Percentiles rank a stretch among this genome's conserved stretches.
These are phyloP conservation scores for Tenodera sinensis DNA, from an alignment of 2,888 invertebrate species.

Conservation along the genomic window DNA sequence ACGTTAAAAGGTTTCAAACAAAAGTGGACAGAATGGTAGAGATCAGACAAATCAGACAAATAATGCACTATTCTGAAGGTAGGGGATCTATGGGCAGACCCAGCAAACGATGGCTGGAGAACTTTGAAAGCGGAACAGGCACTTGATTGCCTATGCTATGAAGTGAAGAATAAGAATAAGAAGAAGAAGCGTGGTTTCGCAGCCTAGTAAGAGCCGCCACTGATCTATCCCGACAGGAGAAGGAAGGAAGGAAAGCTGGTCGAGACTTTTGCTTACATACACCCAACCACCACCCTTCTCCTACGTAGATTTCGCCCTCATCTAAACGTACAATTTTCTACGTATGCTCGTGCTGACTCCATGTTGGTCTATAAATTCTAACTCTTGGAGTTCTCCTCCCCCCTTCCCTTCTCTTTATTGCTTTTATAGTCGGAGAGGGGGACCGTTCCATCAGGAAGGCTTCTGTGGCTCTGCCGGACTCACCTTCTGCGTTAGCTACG, in stretches of 20 bases:
- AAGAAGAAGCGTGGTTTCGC: too few relatives aligned
- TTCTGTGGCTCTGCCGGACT: constrained; percentile 4
- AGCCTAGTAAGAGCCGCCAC: not conserved
- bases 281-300: not conserved
- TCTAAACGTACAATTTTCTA: constrained; percentile 40
- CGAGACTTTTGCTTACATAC: not conserved
- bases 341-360: constrained; percentile 39
- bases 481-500: not conserved
- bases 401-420: constrained; percentile 41
- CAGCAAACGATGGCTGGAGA: too few relatives aligned
- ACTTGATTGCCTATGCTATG: too few relatives aligned
- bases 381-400: constrained; percentile 35
- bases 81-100: too few relatives aligned
- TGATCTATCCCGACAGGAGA: not conserved
- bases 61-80: too few relatives aligned
- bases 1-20: too few relatives aligned
- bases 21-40: too few relatives aligned
- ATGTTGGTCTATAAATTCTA: constrained; percentile 49
- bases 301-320: constrained; percentile 32
- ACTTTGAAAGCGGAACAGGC: too few relatives aligned
- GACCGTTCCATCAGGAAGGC: constrained; percentile 23
- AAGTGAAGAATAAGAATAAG: too few relatives aligned
- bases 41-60: too few relatives aligned
- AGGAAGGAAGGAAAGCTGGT: not conserved
- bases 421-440: constrained; percentile 36